Percentiles rank a stretch among this genome's conserved stretches.
Conservation (phyloP, 2,888 invertebrate genomes). For the Tortrix viridana region DNA sequence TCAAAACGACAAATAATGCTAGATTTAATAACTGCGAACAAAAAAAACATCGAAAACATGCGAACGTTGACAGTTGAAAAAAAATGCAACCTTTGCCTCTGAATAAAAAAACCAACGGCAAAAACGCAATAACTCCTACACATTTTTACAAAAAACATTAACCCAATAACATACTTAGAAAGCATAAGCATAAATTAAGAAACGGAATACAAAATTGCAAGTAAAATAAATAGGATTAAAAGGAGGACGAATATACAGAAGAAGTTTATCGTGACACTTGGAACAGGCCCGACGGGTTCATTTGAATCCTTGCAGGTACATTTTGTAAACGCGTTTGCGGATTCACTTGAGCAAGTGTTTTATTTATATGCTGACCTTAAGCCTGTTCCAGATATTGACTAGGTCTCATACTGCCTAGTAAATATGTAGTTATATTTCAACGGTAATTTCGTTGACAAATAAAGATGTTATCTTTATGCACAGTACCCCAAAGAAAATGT, state of each 20-base stretch:
- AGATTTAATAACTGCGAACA: no score
- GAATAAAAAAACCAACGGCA: conserved; percentile 3
- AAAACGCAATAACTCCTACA: conserved; percentile 23
- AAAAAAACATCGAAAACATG: no score
- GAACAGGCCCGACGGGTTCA: conserved; percentile 49
- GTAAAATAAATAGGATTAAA: conserved; percentile 36
- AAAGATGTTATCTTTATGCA: no score
- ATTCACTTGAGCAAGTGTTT: conserved; percentile 7
- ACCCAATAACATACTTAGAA: conserved; percentile 34
- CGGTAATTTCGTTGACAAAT: no score
- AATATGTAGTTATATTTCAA: no score
- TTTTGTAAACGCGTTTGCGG: conserved; percentile 31
- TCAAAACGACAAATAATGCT: no score
- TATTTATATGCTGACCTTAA: not conserved
- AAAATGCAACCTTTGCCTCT: not conserved
- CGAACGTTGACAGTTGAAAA: not conserved
- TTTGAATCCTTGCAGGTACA: conserved; percentile 44
- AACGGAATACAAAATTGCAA: conserved; percentile 29
- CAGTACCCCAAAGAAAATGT: no score
- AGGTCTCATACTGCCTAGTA: not conserved
- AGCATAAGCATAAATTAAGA: conserved; percentile 34
- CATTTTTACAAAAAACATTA: conserved; percentile 33
- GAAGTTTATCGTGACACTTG: conserved; percentile 44
- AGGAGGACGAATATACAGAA: conserved; percentile 35
- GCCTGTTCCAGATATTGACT: not conserved